Evolutionary conservation across 1,140 invertebrate genomes (phyloP), one percentile per base, ranked within the genome.

Genomic region (Bombus waltoni): DNA sequence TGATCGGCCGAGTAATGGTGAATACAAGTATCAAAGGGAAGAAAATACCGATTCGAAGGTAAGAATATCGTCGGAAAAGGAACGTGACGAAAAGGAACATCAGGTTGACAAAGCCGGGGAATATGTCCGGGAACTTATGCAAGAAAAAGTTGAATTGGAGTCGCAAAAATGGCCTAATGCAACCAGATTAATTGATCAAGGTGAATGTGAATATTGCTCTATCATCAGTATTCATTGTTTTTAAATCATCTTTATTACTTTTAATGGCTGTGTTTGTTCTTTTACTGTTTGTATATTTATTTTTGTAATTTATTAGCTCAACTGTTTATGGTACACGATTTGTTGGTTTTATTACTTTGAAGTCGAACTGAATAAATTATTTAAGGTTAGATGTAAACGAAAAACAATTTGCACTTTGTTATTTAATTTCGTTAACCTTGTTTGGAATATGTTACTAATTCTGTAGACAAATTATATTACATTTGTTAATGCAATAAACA

Each of bases 141-240:
- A 96, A 70, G 97, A 98, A 91, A 97, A 97, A 93, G 96, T 97
- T 81, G 96, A 96, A 77, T 95, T 98, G 82, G 97, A 98, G 91
- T 94, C 96, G 35, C 94, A 95, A 42, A 97, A 97, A 90, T 97
- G 96, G 93, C 97, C 97, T 10, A 96, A 97, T 89, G 96, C 97
- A 10, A 94, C 96, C 32, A 96, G 97, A 79, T 95, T 98, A 32
- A 95, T 98, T 86, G 97, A 98, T 90, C 96, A 97, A 95, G 97
- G 97, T 97, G 94, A 81, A 89, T 42, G 11, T 71, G 44, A 38
- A 15, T 70, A 44, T 57, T 66, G 1, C 38, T 32, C 18, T 57
- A 32, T 40, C 13, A 72, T 35, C 71, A 13, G 1, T 38, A n/a
- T n/a, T 65, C n/a, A 53, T 35, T 78, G 38, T 57, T 47, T 38